These are phyloP conservation scores for Metridium senile DNA, from an alignment of 92 coral and sea anemone genomes.

Conservation along the genomic window DNA sequence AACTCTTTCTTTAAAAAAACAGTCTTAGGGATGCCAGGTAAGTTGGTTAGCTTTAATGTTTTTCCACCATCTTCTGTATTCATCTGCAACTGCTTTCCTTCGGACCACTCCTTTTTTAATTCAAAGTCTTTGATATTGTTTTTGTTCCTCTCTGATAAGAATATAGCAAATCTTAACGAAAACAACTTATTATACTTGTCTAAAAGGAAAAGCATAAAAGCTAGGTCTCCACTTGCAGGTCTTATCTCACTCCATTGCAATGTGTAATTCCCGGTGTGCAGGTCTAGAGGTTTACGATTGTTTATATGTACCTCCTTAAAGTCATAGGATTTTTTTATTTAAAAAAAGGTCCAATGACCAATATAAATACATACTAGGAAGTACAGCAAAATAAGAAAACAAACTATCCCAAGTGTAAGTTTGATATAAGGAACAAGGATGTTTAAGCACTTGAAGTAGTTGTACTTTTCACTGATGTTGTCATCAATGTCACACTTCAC, in stretches of 20 bases:
- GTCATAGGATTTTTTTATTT: not conserved
- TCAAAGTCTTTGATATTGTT: conserved; percentile 33
- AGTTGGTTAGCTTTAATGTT: conserved; percentile 30
- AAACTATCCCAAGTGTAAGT: not conserved
- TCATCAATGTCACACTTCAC: conserved; percentile 46
- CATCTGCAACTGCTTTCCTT: conserved; percentile 20
- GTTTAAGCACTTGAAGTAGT: conserved; percentile 49
- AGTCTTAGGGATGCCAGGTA: conserved; percentile 52
- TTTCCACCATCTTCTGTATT: conserved; percentile 32
- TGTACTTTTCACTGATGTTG: conserved; percentile 25
- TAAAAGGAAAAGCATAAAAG: conserved; percentile 49
- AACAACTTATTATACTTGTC: conserved; percentile 42
- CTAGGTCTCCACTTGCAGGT: conserved; percentile 37
- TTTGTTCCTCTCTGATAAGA: conserved; percentile 43
- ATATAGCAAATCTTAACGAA: conserved; percentile 41
- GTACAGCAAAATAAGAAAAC: not conserved
- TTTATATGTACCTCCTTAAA: not conserved
- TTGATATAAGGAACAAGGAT: conserved; percentile 37
- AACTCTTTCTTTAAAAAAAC: conserved; percentile 37
- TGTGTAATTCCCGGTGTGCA: not conserved
- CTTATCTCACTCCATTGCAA: conserved; percentile 26
- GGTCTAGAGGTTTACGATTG: too few species aligned
- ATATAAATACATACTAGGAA: not conserved
- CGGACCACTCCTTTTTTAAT: too few species aligned
- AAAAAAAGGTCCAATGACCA: not conserved